Base-by-base conservation (phyloP, 1,140 invertebrate species). In the Atta colombica region DNA sequence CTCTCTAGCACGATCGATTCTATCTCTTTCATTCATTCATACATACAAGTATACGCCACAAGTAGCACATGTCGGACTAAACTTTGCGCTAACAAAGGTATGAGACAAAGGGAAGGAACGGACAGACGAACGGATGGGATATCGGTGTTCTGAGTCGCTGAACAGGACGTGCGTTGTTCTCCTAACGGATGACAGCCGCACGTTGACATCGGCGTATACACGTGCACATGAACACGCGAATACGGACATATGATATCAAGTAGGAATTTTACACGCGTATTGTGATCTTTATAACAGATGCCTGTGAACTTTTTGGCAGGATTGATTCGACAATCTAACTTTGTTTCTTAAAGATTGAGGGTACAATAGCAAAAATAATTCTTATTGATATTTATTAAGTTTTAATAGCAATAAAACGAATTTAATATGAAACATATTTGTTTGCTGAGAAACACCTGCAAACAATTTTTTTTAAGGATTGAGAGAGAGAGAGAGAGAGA, bases 101-200 rank as follows among this genome's bases (percentile, higher is more conserved):
- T 2, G 60, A 75, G 69, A 90, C 89, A 90, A 90, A 90, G 80
- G 66, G 55, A 82, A 35, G 66, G 78, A 35, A 61, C 68, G 53
- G 68, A 58, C 66, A 63, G 65, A 69, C 77, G 85, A 61, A 81
- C 69, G 53, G 86, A 84, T 86, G 89, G 89, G 91, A 92, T 91
- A 92, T 92, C 91, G 89, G 88, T 89, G 84, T 90, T 92, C 87
- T 87, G 84, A 86, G 66, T 78, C 85, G 81, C 74, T 86, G 82
- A 89, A 89, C 89, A 88, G 85, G 82, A 90, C 69, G 72, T 68
- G 85, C 71, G 89, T 89, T 91, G 91, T 90, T 91, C 71, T 74
- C 69, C 18, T 18, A 61, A 45, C 39, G n/a, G 69, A 75, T 84
- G 80, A 84, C 80, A 84, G 80, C 66, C 78, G 66, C 55, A 84